Conservation (phyloP, 2,797 vertebrate genomes). For the Stomatorhinus walkeri region DNA sequence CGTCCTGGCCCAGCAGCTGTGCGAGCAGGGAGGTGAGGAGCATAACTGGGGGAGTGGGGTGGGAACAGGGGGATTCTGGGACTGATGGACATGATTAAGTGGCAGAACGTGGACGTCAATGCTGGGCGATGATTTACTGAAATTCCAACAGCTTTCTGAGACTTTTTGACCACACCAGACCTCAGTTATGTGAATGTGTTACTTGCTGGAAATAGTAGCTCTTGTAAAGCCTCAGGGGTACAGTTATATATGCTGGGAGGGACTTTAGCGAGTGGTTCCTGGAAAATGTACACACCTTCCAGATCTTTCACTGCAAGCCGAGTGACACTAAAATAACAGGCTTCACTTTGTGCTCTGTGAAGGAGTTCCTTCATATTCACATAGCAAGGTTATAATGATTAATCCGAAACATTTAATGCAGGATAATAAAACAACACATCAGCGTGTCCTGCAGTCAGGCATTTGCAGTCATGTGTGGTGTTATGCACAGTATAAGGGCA, state of each 20-base stretch:
- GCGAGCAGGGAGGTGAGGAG: conserved; percentile 93
- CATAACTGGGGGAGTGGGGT: neutral
- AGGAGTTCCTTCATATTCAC: neutral
- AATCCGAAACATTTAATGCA: neutral
- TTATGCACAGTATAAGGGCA: neutral
- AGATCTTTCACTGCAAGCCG: neutral
- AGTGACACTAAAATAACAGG: neutral
- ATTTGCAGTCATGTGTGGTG: neutral
- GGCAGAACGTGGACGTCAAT: neutral
- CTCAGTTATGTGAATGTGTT: neutral
- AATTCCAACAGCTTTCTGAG: neutral
- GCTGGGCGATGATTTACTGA: neutral
- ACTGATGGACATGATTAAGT: neutral
- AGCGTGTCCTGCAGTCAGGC: neutral
- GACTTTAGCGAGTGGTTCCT: neutral
- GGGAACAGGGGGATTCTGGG: neutral
- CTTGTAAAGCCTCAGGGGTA: neutral
- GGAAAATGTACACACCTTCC: neutral
- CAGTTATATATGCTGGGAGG: neutral
- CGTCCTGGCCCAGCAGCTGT: conserved; percentile 91
- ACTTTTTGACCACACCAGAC: neutral
- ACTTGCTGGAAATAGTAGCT: neutral
- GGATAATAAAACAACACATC: neutral
- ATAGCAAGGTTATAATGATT: neutral
- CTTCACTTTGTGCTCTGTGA: neutral